Evolutionary conservation across 2,888 invertebrate species (phyloP).

Genomic region (Heliconius cydno): DNA sequence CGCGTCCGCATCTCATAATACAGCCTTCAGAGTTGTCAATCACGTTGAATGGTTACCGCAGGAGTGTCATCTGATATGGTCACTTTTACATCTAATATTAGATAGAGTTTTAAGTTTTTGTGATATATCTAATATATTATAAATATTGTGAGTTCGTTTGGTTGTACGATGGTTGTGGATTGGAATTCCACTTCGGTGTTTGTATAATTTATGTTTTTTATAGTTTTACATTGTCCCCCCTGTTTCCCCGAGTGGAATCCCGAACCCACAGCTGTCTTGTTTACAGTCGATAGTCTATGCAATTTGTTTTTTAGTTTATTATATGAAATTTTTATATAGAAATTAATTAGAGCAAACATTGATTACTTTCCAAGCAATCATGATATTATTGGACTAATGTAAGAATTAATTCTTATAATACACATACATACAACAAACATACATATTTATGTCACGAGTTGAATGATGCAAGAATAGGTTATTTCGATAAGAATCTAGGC

Average conservation of each 20-base stretch:
- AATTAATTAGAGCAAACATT: background rate
- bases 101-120: background rate
- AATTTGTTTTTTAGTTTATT: no score
- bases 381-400: background rate
- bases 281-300: no score
- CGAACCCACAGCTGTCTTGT: no score
- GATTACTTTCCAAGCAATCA: background rate
- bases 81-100: slow-evolving; percentile 11
- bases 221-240: no score
- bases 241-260: no score
- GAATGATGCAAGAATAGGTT: background rate
- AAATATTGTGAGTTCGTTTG: background rate
- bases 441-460: background rate
- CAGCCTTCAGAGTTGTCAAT: slow-evolving; percentile 30
- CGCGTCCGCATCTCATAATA: slow-evolving; percentile 10
- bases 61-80: slow-evolving; percentile 7
- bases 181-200: background rate
- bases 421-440: background rate
- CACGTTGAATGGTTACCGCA: slow-evolving; percentile 12
- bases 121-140: background rate
- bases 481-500: slow-evolving; percentile 4
- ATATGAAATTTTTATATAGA: no score
- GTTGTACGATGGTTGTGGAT: background rate
- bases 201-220: no score
- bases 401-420: background rate